These are phyloP conservation scores for Temnothorax rugatulus DNA, from an alignment of 2,888 invertebrate species.

Conservation along the genomic window DNA sequence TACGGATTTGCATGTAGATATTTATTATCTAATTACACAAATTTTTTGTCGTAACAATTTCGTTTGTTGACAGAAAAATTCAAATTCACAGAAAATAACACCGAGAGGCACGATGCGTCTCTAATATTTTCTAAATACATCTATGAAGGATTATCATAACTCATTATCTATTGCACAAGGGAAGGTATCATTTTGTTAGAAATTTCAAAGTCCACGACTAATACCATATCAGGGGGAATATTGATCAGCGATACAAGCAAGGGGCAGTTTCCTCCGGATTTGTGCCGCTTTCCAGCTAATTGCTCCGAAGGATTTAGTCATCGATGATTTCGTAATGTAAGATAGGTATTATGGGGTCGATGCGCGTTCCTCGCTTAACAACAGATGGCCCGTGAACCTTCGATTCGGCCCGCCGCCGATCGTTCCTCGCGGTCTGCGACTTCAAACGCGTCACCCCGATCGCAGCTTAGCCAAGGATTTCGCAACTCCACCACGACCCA, in stretches of 20 bases:
- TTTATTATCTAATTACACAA: neutral
- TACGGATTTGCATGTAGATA: neutral
- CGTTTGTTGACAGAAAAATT: neutral
- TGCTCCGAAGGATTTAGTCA: constrained; percentile 58
- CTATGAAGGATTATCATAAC: neutral
- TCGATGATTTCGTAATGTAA: constrained; percentile 67
- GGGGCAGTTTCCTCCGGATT: constrained; percentile 37
- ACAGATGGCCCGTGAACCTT: constrained; percentile 75
- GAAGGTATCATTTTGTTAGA: neutral
- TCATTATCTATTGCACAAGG: neutral
- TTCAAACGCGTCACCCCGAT: constrained; percentile 66
- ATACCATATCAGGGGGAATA: constrained; percentile 27
- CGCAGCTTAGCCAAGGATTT: constrained; percentile 75
- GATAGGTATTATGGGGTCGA: constrained; percentile 49
- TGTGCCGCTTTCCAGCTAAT: constrained; percentile 42
- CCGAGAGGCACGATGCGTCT: neutral
- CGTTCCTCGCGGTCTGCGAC: constrained; percentile 65
- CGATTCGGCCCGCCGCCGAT: constrained; percentile 66
- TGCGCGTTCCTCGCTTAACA: constrained; percentile 55
- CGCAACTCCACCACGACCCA: constrained; percentile 70
- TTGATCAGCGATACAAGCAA: constrained; percentile 39
- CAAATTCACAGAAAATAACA: neutral
- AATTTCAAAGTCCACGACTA: constrained; percentile 1
- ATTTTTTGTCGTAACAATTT: neutral
- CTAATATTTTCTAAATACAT: neutral